Base-by-base conservation (phyloP, 1,140 invertebrate species). In the Zaprionus lachaisei region DNA sequence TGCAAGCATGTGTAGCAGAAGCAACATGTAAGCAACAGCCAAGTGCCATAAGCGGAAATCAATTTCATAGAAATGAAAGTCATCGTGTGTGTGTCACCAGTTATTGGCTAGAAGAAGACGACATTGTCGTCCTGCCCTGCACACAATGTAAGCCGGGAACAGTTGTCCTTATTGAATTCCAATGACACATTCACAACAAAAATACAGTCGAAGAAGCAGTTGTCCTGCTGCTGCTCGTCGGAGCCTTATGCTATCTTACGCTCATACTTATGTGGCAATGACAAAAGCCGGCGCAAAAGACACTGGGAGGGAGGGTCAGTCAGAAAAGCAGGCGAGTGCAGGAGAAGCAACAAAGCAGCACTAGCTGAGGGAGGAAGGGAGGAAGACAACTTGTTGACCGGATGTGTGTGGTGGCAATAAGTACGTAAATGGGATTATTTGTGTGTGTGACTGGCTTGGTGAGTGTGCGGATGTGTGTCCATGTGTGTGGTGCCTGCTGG, bases 21-120 rank as follows among this genome's bases (percentile, higher is more conserved):
- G 85, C 81, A 90, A 84, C 85, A 80, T 82, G 85, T 90, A 80
- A 90, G 85, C 71, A 82, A 77, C 65, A 71, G 67, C 76, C 81
- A 90, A 90, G 85, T 90, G 86, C 81, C 82, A 90, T 89, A 89
- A 89, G 85, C 85, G 85, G 85, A 90, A 90, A 90, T 90, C 85
- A 90, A 90, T 90, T 90, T 90, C 82, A 77, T 83, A 82, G 67
- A 90, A 85, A 80, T 76, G 81, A 77, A 85, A 90, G 79, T 77
- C 78, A 89, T 77, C 65, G 31, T 37, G 38, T 58, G 66, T 63
- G 74, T 83, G 79, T 78, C 68, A 78, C 64, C 83, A 79, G 81
- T 84, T 90, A 89, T 90, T 89, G 85, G 86, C 79, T 63, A 61
- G 75, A 57, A 81, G 77, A 72, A 89, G 81, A 72, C 63, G 74